Evolutionary conservation across 2,797 vertebrate species (phyloP).

Genomic region (Lerista edwardsae): DNA sequence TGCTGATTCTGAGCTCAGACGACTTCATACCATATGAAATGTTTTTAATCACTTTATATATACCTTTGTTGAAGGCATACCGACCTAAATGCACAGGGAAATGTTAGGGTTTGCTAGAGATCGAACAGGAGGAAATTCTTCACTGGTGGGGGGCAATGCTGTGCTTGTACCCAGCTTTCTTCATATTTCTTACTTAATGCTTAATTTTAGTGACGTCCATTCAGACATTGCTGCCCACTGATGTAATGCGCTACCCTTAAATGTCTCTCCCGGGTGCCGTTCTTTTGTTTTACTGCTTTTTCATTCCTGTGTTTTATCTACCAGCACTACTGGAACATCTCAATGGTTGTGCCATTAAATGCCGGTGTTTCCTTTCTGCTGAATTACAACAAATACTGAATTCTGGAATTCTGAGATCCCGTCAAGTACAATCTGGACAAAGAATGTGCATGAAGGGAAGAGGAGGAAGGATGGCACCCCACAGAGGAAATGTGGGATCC

Average conservation of each 20-base stretch:
- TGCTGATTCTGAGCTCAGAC: constrained; percentile 8
- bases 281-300: constrained; percentile 16
- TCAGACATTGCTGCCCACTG: background rate
- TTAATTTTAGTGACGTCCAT: constrained; percentile 1
- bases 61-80: constrained; percentile 8
- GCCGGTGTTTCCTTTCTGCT: background rate
- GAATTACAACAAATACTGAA: constrained; percentile 1
- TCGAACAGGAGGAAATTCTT: background rate
- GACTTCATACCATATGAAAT: background rate
- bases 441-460: constrained; percentile 1
- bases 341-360: constrained; percentile 10
- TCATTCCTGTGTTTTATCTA: constrained; percentile 15
- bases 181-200: constrained; percentile 15
- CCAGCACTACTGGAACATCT: background rate
- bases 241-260: constrained; percentile 4
- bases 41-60: background rate
- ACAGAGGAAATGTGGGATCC: background rate
- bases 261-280: constrained; percentile 12
- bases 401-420: background rate
- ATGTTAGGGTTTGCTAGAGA: constrained; percentile 2
- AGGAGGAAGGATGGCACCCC: background rate
- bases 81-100: constrained; percentile 33
- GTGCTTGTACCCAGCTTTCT: background rate
- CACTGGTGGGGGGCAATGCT: background rate
- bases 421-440: background rate